These are phyloP conservation scores for Galleria mellonella DNA, from an alignment of 1,140 invertebrate genomes.

Conservation along the genomic window DNA sequence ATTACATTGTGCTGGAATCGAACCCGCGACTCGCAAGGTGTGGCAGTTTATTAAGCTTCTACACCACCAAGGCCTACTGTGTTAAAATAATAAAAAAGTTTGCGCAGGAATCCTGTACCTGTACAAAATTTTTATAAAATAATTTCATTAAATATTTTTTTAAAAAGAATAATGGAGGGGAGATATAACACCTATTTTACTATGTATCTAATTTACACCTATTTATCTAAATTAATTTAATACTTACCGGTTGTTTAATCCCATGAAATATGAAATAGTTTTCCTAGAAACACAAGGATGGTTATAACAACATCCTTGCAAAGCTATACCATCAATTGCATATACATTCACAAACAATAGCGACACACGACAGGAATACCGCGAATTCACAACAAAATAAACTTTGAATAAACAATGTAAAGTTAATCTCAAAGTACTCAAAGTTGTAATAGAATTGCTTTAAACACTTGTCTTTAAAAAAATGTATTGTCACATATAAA, in stretches of 20 bases:
- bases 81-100: too few species aligned
- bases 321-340: slow-evolving; percentile 19
- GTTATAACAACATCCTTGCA: slow-evolving; percentile 37
- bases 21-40: too few species aligned
- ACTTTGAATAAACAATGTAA: slow-evolving; percentile 13
- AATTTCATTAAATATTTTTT: too few species aligned
- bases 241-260: slow-evolving; percentile 36
- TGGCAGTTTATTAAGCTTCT: too few species aligned
- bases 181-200: too few species aligned
- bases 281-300: slow-evolving; percentile 18
- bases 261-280: slow-evolving; percentile 31
- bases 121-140: too few species aligned
- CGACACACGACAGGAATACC: slow-evolving; percentile 21
- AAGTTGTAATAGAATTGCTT: neutral
- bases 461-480: slow-evolving; percentile 1
- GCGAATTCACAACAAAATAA: slow-evolving; percentile 31
- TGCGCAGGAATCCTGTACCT: too few species aligned
- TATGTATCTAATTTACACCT: neutral
- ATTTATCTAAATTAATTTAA: neutral
- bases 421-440: neutral
- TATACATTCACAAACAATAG: slow-evolving; percentile 33
- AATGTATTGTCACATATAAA: slow-evolving; percentile 16
- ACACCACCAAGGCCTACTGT: too few species aligned
- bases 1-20: too few species aligned
- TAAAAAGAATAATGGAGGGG: too few species aligned